Conservation (phyloP, 2,797 vertebrate species). For the Gadopsis bispinosus region DNA sequence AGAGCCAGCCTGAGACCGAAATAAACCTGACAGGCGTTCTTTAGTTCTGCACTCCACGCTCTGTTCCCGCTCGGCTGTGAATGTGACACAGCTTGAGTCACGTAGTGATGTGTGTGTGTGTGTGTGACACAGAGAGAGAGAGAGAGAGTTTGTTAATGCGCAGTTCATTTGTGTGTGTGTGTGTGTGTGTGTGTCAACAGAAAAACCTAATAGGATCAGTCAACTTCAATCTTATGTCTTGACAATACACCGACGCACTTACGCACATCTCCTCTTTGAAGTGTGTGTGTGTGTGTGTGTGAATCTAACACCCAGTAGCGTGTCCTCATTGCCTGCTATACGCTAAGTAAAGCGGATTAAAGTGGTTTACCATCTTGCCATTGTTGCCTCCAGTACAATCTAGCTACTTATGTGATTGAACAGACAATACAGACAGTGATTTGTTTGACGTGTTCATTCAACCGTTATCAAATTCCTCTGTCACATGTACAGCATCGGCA, state of each 20-base stretch:
- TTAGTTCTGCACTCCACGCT: constrained; percentile 60
- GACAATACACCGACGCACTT: constrained; percentile 38
- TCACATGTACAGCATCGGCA: constrained; percentile 1
- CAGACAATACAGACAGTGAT: not conserved
- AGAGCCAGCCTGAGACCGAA: constrained; percentile 44
- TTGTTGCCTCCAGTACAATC: constrained; percentile 39
- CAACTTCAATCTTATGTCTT: constrained; percentile 48
- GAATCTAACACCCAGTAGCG: constrained; percentile 20
- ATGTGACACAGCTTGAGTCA: constrained; percentile 74
- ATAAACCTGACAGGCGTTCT: constrained; percentile 74
- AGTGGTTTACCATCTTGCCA: constrained; percentile 28
- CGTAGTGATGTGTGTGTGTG: constrained; percentile 15
- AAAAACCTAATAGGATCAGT: constrained; percentile 57
- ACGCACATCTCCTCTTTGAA: constrained; percentile 28
- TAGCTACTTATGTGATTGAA: constrained; percentile 2
- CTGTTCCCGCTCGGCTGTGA: constrained; percentile 64
- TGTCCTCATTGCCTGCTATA: constrained; percentile 38
- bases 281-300: constrained; percentile 17
- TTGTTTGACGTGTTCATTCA: constrained; percentile 17
- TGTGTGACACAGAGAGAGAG: not conserved
- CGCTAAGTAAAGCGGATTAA: constrained; percentile 47
- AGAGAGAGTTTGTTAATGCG: too few species aligned
- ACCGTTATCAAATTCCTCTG: constrained; percentile 11
- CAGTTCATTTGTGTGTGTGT: constrained; percentile 10
- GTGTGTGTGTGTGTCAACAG: not conserved